These are phyloP conservation scores for Diphyllodes magnificus DNA, from an alignment of 2,113 vertebrate genomes.

Conservation along the genomic window DNA sequence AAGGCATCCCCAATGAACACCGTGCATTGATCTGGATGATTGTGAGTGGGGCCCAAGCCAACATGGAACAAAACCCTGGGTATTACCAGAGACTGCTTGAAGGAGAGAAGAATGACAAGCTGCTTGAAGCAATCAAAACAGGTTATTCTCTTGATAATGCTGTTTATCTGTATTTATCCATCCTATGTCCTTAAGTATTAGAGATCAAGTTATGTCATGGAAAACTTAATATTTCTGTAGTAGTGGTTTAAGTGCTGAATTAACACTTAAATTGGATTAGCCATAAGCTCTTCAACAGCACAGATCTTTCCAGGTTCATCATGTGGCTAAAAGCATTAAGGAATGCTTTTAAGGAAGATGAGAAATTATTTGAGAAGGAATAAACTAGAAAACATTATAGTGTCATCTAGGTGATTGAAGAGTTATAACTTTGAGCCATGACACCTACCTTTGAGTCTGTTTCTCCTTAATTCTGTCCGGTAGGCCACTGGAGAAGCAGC, in stretches of 20 bases:
- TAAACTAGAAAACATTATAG: not conserved
- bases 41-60: slow-evolving; percentile 87
- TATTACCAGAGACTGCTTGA: slow-evolving; percentile 86
- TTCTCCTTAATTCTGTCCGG: not conserved
- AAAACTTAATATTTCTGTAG: not conserved
- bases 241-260: slow-evolving; percentile 13
- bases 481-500: not conserved
- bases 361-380: not conserved
- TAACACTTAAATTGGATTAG: slow-evolving; percentile 23
- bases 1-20: slow-evolving; percentile 89
- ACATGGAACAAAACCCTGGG: slow-evolving; percentile 82
- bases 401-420: not conserved
- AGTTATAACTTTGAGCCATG: not conserved
- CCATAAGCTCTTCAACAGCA: slow-evolving; percentile 12
- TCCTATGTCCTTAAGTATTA: not conserved
- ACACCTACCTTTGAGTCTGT: not conserved
- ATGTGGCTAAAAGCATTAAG: not conserved
- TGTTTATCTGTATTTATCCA: not conserved
- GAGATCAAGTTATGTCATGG: slow-evolving; percentile 34
- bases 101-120: slow-evolving; percentile 73
- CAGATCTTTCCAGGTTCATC: not conserved
- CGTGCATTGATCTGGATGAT: slow-evolving; percentile 89
- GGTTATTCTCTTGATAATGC: slow-evolving; percentile 68
- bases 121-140: slow-evolving; percentile 86
- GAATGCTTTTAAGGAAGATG: not conserved